Conservation (phyloP, 1,140 invertebrate genomes). For the Magallana gigas region DNA sequence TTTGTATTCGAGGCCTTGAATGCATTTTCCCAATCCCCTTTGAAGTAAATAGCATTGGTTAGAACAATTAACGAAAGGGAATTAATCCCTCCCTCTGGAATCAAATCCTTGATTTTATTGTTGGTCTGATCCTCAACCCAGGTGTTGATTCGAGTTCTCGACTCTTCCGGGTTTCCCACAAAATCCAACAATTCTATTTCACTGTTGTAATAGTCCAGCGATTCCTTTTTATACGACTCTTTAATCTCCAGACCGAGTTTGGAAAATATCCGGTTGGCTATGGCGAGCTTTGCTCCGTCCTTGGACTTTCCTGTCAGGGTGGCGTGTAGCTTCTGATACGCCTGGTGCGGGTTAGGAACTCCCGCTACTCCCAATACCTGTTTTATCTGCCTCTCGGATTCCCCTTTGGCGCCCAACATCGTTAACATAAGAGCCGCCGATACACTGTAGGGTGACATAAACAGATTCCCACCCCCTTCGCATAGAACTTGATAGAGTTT, state of each 20-base stretch:
- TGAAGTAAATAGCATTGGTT: constrained; percentile 89
- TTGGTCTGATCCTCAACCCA: constrained; percentile 85
- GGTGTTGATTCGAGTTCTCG: constrained; percentile 82
- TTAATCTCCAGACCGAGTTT: constrained; percentile 42
- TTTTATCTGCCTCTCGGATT: constrained; percentile 84
- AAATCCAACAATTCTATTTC: constrained; percentile 56
- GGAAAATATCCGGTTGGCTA: constrained; percentile 82
- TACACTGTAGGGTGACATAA: constrained; percentile 85
- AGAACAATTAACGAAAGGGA: constrained; percentile 83
- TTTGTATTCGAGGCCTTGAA: constrained; percentile 83
- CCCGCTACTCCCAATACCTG: constrained; percentile 39
- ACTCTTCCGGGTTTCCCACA: constrained; percentile 54
- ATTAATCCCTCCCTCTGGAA: constrained; percentile 79
- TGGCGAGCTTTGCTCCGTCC: constrained; percentile 83
- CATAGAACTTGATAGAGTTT: constrained; percentile 4
- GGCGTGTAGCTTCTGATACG: constrained; percentile 46
- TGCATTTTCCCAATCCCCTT: constrained; percentile 86
- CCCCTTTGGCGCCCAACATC: constrained; percentile 84
- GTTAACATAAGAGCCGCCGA: constrained; percentile 84
- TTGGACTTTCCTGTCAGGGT: constrained; percentile 83
- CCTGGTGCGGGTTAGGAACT: constrained; percentile 43
- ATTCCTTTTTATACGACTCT: constrained; percentile 29
- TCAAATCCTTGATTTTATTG: constrained; percentile 84
- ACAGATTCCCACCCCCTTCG: constrained; percentile 78
- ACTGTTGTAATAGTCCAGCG: constrained; percentile 47